phyloP scores from a whole-genome alignment of 1,140 invertebrate genomes.

The Microvelia longipes region DNA sequence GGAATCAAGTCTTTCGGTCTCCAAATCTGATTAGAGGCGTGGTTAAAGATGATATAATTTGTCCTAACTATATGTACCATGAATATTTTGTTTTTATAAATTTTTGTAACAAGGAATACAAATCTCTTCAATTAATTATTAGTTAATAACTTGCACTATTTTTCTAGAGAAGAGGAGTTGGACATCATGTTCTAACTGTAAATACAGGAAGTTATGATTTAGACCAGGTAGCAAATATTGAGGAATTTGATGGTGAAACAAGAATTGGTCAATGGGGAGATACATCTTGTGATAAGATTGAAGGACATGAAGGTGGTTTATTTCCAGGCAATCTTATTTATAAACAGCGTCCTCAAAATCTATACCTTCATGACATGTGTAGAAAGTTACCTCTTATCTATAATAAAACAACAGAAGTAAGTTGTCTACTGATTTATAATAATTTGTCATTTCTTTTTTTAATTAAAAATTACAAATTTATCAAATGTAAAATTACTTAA shows the following conservation, averaged over 20 bases:
- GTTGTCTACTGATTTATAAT: no score
- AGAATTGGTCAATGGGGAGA: conserved; percentile 10
- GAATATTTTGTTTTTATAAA: no score
- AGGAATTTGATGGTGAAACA: background rate
- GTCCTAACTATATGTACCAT: no score
- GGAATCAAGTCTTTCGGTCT: no score
- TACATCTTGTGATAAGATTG: conserved; percentile 5
- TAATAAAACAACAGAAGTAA: conserved; percentile 8
- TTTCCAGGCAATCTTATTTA: conserved; percentile 7
- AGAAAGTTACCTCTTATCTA: conserved; percentile 7
- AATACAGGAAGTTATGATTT: background rate
- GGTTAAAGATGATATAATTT: no score
- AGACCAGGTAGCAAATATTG: background rate
- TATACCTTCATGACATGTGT: conserved; percentile 11
- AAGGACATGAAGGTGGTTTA: conserved; percentile 8
- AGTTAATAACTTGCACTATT: no score
- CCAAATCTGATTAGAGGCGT: no score
- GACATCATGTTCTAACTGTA: conserved; percentile 5
- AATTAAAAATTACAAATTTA: no score
- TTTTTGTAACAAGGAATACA: no score
- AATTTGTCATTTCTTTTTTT: no score
- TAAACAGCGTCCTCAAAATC: conserved; percentile 1
- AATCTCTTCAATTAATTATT: no score
- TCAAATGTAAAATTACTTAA: no score
- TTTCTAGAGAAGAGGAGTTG: conserved; percentile 5